Evolutionary conservation across 2,888 invertebrate genomes (phyloP), one percentile per base, ranked within the genome.

Genomic region (Plebejus argus): DNA sequence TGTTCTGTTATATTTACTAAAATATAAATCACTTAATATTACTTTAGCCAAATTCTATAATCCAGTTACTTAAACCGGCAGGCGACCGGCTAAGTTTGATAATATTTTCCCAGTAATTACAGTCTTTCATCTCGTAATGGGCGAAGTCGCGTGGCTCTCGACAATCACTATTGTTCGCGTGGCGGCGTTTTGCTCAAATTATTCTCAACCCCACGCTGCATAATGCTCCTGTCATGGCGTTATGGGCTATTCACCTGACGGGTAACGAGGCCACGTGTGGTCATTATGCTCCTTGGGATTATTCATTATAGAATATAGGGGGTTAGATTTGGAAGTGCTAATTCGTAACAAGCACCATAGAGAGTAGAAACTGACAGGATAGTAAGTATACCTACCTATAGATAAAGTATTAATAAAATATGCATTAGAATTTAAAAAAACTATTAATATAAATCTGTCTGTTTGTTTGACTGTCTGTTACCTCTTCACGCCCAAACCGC

Each of bases 111-210:
- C 85, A 86, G 84, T 87, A 88, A 89, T 89, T 88, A 89, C 79
- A 80, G 82, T 81, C 81, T 86, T 86, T 80, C 81, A 82, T 80
- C 80, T 76, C 76, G 85, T 86, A 89, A 89, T 87, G 83, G 84
- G 75, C 3, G 18, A 79, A 83, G 90, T 83, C 91, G 87, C 91
- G 91, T 89, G 90, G 79, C 88, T 80, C 82, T 84, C 81, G 71
- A 82, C 83, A 84, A 82, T 82, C 83, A 83, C 85, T 81, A 83
- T 87, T 89, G 85, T 90, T 84, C 80, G 79, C 82, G 78, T 76
- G 78, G 79, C 78, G 74, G 76, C 76, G 77, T 79, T 78, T 79
- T 76, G 56, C 78, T 74, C 78, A 77, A 80, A 74, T 49, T 45
- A 28, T 74, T 74, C 49, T 74, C 53, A 53, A 74, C 74, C 45